These are phyloP conservation scores for Teleogryllus occipitalis DNA, from an alignment of 1,140 invertebrate genomes.

Conservation along the genomic window DNA sequence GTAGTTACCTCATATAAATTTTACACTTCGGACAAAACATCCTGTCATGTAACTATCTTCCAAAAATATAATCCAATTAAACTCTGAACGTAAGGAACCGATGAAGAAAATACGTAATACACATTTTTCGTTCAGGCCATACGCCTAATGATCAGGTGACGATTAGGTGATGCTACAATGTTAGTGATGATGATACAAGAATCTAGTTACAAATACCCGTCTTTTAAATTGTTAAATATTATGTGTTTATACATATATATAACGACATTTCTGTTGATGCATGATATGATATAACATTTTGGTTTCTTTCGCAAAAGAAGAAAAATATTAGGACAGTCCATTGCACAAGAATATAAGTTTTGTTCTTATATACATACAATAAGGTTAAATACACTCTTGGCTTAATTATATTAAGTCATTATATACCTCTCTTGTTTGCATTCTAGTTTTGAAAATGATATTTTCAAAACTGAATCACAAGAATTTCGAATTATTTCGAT, in stretches of 20 bases:
- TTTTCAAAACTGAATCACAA: not conserved
- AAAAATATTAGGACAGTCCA: conserved; percentile 1
- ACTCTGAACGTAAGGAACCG: not conserved
- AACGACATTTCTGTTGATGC: conserved; percentile 1
- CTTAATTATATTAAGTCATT: not conserved
- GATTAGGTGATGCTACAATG: not conserved
- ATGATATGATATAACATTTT: conserved; percentile 6
- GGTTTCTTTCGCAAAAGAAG: not conserved
- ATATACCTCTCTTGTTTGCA: not conserved
- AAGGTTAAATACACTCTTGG: not conserved
- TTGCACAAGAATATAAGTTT: conserved; percentile 5
- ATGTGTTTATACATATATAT: not conserved
- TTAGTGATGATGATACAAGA: not conserved
- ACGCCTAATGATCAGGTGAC: not conserved
- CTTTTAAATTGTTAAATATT: conserved; percentile 6
- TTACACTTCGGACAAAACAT: conserved; percentile 4
- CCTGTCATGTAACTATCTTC: conserved; percentile 4
- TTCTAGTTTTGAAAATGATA: not conserved
- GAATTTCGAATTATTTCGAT: not conserved
- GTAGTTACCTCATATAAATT: not conserved
- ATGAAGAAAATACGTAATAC: not conserved
- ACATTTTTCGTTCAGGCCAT: not conserved
- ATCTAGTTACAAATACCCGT: not conserved
- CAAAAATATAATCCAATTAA: conserved; percentile 6
- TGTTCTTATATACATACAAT: conserved; percentile 1